phyloP scores from a whole-genome alignment of 1,140 invertebrate species.

The Dermatophagoides farinae region DNA sequence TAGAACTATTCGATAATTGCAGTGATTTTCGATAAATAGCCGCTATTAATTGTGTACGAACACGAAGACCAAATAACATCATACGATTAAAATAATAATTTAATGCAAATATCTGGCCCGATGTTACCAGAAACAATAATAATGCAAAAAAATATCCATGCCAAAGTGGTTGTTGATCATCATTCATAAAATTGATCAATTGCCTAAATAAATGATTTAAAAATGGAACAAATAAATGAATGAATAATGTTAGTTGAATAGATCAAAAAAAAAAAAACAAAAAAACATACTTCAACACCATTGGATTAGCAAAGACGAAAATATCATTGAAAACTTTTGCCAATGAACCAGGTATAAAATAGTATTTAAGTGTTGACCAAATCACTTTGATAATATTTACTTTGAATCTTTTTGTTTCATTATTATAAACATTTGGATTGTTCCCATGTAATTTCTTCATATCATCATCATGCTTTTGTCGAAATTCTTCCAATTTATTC shows the following conservation, averaged over 20 bases:
- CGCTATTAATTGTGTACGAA: slow-evolving; percentile 20
- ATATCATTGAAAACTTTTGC: slow-evolving; percentile 59
- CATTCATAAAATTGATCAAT: not conserved
- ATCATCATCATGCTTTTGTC: not conserved
- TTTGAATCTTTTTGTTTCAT: slow-evolving; percentile 18
- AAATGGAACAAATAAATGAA: not conserved
- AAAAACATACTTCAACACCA: slow-evolving; percentile 29
- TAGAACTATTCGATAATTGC: slow-evolving; percentile 21
- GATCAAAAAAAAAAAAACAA: not conserved
- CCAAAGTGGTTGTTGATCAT: slow-evolving; percentile 41
- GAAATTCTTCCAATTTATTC: not conserved
- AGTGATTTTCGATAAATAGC: slow-evolving; percentile 23
- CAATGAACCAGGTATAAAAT: slow-evolving; percentile 57
- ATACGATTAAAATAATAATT: slow-evolving; percentile 63
- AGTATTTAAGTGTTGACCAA: slow-evolving; percentile 48
- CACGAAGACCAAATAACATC: slow-evolving; percentile 17
- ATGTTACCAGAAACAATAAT: slow-evolving; percentile 22
- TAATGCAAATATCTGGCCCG: slow-evolving; percentile 46
- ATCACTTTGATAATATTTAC: slow-evolving; percentile 25
- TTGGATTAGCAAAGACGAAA: slow-evolving; percentile 67
- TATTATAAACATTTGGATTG: too few relatives aligned
- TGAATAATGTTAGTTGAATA: not conserved
- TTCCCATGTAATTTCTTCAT: not conserved
- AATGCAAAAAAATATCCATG: slow-evolving; percentile 63
- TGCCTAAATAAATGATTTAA: not conserved